phyloP scores from a whole-genome alignment of 1,140 invertebrate genomes.

The Nephotettix cincticeps region DNA sequence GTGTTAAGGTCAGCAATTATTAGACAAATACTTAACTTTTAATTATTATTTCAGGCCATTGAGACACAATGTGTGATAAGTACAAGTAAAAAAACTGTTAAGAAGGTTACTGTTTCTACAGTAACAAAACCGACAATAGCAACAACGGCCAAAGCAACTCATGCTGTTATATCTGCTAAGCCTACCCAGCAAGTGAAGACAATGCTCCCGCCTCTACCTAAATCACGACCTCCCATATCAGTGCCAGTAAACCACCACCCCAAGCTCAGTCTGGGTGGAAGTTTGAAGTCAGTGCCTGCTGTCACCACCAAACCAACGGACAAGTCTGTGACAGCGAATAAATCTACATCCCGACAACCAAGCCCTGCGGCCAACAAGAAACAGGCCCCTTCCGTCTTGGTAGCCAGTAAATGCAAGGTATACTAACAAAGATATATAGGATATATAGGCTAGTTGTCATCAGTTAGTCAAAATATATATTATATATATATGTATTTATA shows the following conservation, averaged over 20 bases:
- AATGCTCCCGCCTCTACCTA: background rate
- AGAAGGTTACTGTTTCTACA: background rate
- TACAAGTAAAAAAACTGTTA: slow-evolving; percentile 28
- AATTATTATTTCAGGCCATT: slow-evolving; percentile 9
- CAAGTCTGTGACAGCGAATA: background rate
- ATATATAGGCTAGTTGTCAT: too few relatives aligned
- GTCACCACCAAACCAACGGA: background rate
- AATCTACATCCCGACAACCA: background rate
- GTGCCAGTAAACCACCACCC: background rate
- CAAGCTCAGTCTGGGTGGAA: too few relatives aligned
- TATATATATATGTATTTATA: too few relatives aligned
- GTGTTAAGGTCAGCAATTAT: too few relatives aligned
- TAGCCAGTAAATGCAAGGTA: too few relatives aligned
- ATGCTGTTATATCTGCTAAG: background rate
- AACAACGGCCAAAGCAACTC: background rate
- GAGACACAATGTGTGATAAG: slow-evolving; percentile 5
- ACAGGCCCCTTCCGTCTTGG: too few relatives aligned
- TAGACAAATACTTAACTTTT: too few relatives aligned
- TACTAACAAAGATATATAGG: too few relatives aligned
- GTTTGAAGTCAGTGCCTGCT: background rate
- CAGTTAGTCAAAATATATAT: too few relatives aligned
- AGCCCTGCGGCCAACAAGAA: background rate
- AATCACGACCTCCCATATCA: background rate
- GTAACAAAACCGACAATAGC: background rate
- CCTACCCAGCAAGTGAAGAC: background rate